These are phyloP conservation scores for Morphnarchus princeps DNA, from an alignment of 2,113 vertebrate species.

Conservation along the genomic window DNA sequence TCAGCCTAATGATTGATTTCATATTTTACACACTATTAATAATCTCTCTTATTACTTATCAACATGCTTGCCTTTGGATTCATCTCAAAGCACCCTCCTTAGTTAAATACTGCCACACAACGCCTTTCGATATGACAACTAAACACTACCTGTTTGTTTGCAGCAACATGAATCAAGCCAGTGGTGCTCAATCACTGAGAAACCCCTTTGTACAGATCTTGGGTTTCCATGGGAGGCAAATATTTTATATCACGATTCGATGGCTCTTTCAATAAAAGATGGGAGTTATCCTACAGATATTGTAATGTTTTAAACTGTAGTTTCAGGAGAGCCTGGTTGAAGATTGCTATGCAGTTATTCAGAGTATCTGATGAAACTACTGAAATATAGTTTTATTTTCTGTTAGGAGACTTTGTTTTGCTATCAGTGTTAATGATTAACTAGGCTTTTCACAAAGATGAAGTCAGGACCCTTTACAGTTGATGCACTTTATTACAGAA, in stretches of 20 bases:
- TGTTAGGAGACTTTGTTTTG: not conserved
- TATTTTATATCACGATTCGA: not conserved
- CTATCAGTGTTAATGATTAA: slow-evolving; percentile 10
- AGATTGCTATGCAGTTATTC: not conserved
- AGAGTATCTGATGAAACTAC: not conserved
- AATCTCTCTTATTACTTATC: not conserved
- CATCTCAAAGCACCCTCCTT: not conserved
- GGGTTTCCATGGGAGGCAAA: not conserved
- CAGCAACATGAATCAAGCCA: not conserved
- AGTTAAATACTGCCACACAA: not conserved
- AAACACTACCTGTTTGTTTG: not conserved
- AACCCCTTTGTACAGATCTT: not conserved
- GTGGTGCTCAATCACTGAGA: not conserved
- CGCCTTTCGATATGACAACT: not conserved
- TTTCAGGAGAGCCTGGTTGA: not conserved
- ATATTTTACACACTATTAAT: not conserved
- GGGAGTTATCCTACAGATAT: not conserved
- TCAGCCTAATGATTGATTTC: not conserved
- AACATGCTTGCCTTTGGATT: not conserved
- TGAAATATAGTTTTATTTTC: not conserved
- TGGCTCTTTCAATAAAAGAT: not conserved
- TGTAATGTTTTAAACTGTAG: not conserved
- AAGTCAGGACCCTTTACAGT: not conserved
- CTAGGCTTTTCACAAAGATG: not conserved
- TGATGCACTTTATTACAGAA: slow-evolving; percentile 8